Conservation (phyloP, 2,113 vertebrate species). For the Cebidichthys violaceus region DNA sequence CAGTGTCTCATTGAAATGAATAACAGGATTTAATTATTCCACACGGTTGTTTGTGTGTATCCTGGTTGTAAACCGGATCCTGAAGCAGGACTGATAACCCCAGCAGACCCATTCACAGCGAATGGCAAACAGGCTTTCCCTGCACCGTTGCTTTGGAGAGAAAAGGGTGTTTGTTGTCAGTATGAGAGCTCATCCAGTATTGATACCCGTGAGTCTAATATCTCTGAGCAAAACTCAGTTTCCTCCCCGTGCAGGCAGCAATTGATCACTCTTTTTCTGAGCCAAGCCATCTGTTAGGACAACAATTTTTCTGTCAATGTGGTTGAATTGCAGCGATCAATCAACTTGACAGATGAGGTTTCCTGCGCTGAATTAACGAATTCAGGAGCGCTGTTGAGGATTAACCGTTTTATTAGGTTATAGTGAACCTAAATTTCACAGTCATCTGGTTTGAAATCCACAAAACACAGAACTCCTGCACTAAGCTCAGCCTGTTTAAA, state of each 20-base stretch:
- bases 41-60: conserved; percentile 26
- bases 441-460: conserved; percentile 22
- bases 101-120: conserved; percentile 29
- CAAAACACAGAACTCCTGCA: conserved; percentile 18
- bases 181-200: conserved; percentile 58
- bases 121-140: conserved; percentile 34
- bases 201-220: conserved; percentile 66
- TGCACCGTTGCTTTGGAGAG: conserved; percentile 3
- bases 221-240: conserved; percentile 65
- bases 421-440: background rate
- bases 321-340: conserved; percentile 54
- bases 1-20: conserved; percentile 22
- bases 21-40: background rate
- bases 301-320: conserved; percentile 65
- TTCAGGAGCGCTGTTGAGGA: conserved; percentile 15
- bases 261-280: conserved; percentile 46
- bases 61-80: conserved; percentile 10
- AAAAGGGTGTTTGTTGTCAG: conserved; percentile 48
- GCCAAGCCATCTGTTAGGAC: conserved; percentile 60
- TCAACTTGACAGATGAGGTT: conserved; percentile 55
- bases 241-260: conserved; percentile 58
- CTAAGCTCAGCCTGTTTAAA: conserved; percentile 54
- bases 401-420: conserved; percentile 33
- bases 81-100: conserved; percentile 18
- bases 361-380: conserved; percentile 40